Evolutionary conservation across 2,888 invertebrate genomes (phyloP).

Genomic region (Formica aserva): DNA sequence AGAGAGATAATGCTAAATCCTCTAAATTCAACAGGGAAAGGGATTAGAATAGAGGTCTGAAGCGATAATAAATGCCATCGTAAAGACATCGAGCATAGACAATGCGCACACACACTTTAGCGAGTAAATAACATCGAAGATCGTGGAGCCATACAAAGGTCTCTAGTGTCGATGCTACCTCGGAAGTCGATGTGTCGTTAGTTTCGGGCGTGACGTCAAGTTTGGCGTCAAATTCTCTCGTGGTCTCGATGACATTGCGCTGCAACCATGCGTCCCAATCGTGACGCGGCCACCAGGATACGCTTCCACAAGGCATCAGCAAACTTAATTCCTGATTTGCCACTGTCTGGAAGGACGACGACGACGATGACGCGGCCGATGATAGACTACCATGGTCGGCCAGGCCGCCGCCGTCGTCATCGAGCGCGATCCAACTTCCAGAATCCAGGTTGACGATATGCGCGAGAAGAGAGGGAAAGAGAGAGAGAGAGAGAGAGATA

Average conservation of each 20-base stretch:
- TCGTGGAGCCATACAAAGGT: constrained; percentile 18
- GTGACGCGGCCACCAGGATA: constrained; percentile 75
- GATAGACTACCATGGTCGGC: constrained; percentile 58
- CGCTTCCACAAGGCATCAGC: constrained; percentile 58
- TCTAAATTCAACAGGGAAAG: not conserved
- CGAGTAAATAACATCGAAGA: constrained; percentile 18
- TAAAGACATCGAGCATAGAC: constrained; percentile 25
- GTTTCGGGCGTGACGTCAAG: constrained; percentile 82
- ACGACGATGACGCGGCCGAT: constrained; percentile 70
- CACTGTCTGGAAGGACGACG: constrained; percentile 59
- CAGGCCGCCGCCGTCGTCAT: constrained; percentile 61
- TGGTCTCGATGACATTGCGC: constrained; percentile 58
- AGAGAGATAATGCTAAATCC: not conserved
- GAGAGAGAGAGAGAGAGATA: not conserved
- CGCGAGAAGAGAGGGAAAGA: not conserved
- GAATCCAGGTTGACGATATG: constrained; percentile 66
- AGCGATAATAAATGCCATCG: not conserved
- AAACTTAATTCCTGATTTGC: constrained; percentile 62
- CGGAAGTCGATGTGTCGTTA: constrained; percentile 76
- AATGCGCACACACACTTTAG: constrained; percentile 29
- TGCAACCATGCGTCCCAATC: constrained; percentile 80
- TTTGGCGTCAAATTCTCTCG: constrained; percentile 70
- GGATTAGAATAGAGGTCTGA: not conserved
- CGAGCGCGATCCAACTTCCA: constrained; percentile 59
- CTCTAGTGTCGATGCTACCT: constrained; percentile 75